Percentiles rank a stretch among this genome's conserved stretches.
Conservation (phyloP, 2,888 invertebrate genomes). For the Cistogaster globosa region DNA sequence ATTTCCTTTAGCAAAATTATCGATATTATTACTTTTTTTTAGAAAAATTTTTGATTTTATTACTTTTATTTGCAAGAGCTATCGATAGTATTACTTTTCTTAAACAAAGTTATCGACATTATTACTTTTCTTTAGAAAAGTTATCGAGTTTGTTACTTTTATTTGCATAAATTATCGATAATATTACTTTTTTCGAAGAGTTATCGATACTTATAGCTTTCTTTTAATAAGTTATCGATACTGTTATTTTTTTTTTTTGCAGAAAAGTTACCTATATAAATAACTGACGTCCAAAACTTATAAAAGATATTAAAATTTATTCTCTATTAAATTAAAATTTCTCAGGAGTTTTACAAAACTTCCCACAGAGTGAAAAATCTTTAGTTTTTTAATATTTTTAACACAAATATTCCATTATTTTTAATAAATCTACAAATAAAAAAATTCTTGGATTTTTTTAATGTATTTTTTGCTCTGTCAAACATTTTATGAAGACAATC, state of each 20-base stretch:
- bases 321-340: too few species aligned
- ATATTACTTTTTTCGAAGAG: neutral
- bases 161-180: too few species aligned
- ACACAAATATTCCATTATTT: neutral
- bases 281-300: too few species aligned
- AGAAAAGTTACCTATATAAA: neutral
- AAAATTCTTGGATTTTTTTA: neutral
- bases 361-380: neutral
- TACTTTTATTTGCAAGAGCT: neutral
- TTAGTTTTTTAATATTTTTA: conserved; percentile 2
- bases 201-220: neutral
- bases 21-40: neutral
- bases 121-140: neutral
- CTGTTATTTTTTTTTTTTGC: neutral
- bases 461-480: conserved; percentile 9
- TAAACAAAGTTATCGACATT: neutral
- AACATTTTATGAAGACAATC: neutral
- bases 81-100: neutral
- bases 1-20: neutral
- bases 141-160: neutral
- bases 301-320: too few species aligned
- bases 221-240: neutral
- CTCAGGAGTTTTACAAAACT: neutral
- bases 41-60: neutral
- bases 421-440: neutral